These are phyloP conservation scores for Apodemus agrarius DNA, from an alignment of 2,797 vertebrate genomes.

Conservation along the genomic window DNA sequence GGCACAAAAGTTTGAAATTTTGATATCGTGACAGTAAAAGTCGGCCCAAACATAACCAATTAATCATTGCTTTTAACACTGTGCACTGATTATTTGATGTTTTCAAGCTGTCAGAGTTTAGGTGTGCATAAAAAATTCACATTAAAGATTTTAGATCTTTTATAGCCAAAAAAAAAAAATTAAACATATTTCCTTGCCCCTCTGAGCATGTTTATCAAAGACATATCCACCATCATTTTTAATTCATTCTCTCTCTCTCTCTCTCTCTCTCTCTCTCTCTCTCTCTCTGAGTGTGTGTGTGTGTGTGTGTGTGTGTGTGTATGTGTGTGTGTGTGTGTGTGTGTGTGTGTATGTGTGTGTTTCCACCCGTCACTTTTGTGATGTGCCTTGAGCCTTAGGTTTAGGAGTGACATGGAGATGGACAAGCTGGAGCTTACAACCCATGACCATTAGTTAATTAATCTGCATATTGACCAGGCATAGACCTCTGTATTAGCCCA, in stretches of 20 bases:
- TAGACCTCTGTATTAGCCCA: background rate
- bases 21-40: background rate
- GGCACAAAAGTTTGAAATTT: constrained; percentile 9
- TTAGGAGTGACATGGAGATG: background rate
- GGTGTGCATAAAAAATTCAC: background rate
- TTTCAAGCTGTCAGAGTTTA: background rate
- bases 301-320: too few species aligned
- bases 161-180: constrained; percentile 6
- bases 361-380: background rate
- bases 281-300: too few species aligned
- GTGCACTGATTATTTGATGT: background rate
- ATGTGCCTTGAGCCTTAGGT: background rate
- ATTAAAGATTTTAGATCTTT: background rate
- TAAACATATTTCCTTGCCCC: constrained; percentile 40
- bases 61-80: constrained; percentile 27
- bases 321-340: background rate
- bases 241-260: too few species aligned
- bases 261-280: too few species aligned
- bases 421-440: background rate
- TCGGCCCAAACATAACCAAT: background rate
- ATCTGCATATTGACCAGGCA: background rate
- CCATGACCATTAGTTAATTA: background rate
- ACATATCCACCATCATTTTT: background rate
- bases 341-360: background rate
- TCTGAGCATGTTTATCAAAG: constrained; percentile 20